Percentiles rank a stretch among this genome's conserved stretches.
Evolutionary conservation across 1,140 invertebrate species (phyloP).

Genomic region (Holotrichia oblita): DNA sequence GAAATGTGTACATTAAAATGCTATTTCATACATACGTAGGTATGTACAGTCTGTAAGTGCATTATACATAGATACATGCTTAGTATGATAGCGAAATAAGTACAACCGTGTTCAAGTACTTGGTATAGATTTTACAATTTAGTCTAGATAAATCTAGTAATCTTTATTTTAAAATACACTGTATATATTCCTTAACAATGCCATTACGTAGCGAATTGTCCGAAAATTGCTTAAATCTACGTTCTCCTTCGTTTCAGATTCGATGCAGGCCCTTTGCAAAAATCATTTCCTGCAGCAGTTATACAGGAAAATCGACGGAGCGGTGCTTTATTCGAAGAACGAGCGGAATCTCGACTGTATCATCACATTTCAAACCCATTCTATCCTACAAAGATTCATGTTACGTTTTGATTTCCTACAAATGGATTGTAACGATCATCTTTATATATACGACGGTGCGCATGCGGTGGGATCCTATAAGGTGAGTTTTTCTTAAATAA

Average conservation of each 20-base stretch:
- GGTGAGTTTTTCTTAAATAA: conserved; percentile 65
- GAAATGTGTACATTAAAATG: too few relatives aligned
- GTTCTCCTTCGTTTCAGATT: conserved; percentile 72
- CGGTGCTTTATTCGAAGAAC: conserved; percentile 86
- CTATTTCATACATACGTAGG: too few relatives aligned
- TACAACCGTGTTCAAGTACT: too few relatives aligned
- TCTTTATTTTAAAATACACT: background rate
- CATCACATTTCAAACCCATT: conserved; percentile 93
- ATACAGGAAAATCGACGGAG: conserved; percentile 90
- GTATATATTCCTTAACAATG: background rate
- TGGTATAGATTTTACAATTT: conserved; percentile 21
- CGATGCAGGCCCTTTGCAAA: conserved; percentile 86
- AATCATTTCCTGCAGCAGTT: conserved; percentile 86
- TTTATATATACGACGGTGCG: conserved; percentile 91
- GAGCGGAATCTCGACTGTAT: conserved; percentile 90
- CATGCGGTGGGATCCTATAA: conserved; percentile 86
- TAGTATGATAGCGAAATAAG: too few relatives aligned
- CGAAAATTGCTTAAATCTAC: conserved; percentile 24
- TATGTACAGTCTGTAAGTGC: too few relatives aligned
- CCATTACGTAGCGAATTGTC: background rate
- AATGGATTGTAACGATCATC: conserved; percentile 92
- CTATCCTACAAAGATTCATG: conserved; percentile 92
- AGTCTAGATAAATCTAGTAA: conserved; percentile 19
- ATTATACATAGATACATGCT: too few relatives aligned
- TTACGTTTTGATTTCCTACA: conserved; percentile 82